Percentiles rank a stretch among this genome's conserved stretches.
These are phyloP conservation scores for Cyanoderma ruficeps DNA, from an alignment of 2,113 vertebrate species.

Conservation along the genomic window DNA sequence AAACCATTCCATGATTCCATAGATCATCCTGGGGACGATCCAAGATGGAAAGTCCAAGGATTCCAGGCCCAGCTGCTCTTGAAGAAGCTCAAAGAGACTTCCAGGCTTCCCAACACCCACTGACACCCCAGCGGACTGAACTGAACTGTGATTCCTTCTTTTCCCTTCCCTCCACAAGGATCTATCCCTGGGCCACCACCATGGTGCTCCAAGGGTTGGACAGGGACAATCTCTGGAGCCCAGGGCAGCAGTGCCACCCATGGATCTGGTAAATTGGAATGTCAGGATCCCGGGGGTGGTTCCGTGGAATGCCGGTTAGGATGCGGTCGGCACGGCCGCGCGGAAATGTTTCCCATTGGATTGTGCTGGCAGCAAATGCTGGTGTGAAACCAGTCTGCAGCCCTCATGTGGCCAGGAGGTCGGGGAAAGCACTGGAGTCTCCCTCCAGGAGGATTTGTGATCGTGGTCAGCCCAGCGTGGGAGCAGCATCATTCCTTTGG, in stretches of 20 bases:
- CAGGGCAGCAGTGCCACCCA: neutral
- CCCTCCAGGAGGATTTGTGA: neutral
- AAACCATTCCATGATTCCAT: neutral
- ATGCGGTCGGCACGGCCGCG: slow-evolving; percentile 11
- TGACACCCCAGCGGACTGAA: neutral
- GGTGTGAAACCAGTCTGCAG: slow-evolving; percentile 49
- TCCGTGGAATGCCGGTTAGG: slow-evolving; percentile 40
- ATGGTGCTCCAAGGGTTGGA: rapidly evolving
- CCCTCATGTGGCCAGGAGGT: slow-evolving; percentile 32
- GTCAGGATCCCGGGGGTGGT: neutral
- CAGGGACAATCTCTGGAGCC: neutral
- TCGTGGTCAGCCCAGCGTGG: neutral
- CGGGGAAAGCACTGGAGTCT: neutral
- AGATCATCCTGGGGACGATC: too few species aligned
- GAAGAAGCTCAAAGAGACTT: neutral
- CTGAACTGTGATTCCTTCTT: neutral
- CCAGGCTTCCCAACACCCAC: neutral
- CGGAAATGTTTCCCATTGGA: slow-evolving; percentile 45
- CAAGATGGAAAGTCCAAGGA: neutral
- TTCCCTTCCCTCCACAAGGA: neutral
- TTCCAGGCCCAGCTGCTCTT: neutral
- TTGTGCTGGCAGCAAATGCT: slow-evolving; percentile 55
- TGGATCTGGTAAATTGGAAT: slow-evolving; percentile 33
- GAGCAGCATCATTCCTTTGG: neutral
- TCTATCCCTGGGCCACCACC: neutral